Evolutionary conservation across 2,113 vertebrate species (phyloP), one percentile per base, ranked within the genome.

Genomic region (Pelobates fuscus): DNA sequence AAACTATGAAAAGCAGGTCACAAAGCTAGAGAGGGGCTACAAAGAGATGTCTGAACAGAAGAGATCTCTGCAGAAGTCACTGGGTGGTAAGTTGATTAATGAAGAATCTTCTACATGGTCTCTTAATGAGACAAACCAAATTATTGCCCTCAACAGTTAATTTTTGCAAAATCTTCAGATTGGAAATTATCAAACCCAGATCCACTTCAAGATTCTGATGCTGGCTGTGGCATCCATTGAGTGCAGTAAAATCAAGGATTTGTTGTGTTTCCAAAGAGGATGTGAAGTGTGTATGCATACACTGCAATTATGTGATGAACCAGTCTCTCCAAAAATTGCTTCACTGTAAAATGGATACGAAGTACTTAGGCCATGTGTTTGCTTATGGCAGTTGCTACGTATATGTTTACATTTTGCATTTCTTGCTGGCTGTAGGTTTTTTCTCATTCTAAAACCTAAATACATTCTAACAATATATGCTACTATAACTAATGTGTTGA

Each of bases 11-110:
- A 84, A 82, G 43, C 49, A 76, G 30, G 54, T 5, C 5, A 23
- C 71, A 69, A 81, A 78, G 37, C 81, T 64, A 80, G 79, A 80
- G 71, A 72, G 32, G 23, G 64, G 26, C 10, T 77, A 46, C 65
- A 77, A 76, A 60, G 64, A 67, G 55, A 27, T 68, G 64, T 52
- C 72, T 41, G 86, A 83, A 46, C 80, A 67, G 23, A 82, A 83
- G 75, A 70, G 17, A 57, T 60, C 12, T n/a, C 54, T 72, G 2
- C 27, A 66, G 52, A 87, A 82, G 27, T 20, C 68, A 55, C 69
- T 81, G 80, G 80, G 82, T 84, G 86, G 88, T 89, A 83, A 84
- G 81, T 17, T 65, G 24, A 62, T 44, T 69, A 57, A 30, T 57
- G 62, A 75, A 67, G 71, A 67, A 30, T 37, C 29, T 24, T 65